Conservation (phyloP, 64 coral and sea anemone genomes). For the Cladopsammia gracilis region DNA sequence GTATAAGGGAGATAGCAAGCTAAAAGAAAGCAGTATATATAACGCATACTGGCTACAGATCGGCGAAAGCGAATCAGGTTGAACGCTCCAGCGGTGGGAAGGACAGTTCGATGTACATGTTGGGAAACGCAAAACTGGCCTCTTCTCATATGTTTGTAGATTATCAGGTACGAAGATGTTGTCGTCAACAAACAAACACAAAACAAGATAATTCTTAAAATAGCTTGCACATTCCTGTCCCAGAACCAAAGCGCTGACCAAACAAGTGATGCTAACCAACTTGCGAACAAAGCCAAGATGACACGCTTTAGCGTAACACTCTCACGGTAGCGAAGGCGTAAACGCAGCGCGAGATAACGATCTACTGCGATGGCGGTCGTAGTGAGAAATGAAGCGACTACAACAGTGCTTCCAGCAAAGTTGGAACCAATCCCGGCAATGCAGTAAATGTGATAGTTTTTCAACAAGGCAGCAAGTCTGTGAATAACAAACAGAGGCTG, state of each 20-base stretch:
- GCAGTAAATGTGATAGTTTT: background rate
- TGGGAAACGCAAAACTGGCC: background rate
- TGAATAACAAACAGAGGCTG: background rate
- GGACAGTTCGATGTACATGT: background rate
- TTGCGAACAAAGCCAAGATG: background rate
- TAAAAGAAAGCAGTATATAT: background rate
- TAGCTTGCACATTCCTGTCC: background rate
- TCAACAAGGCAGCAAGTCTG: background rate
- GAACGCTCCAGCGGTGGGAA: background rate
- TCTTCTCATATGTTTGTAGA: background rate
- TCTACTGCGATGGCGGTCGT: background rate
- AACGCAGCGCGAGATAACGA: background rate
- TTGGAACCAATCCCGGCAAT: background rate
- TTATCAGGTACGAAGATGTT: background rate
- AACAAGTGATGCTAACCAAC: background rate
- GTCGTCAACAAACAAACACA: background rate
- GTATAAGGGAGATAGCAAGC: background rate
- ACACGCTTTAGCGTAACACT: background rate
- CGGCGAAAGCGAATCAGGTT: background rate
- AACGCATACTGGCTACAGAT: background rate
- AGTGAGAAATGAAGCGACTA: background rate
- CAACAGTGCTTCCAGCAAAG: background rate
- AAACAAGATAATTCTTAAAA: background rate
- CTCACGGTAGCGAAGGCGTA: conserved; percentile 11
- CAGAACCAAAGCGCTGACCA: background rate